phyloP scores from a whole-genome alignment of 2,888 invertebrate species.

The Drosophila melanosoma region DNA sequence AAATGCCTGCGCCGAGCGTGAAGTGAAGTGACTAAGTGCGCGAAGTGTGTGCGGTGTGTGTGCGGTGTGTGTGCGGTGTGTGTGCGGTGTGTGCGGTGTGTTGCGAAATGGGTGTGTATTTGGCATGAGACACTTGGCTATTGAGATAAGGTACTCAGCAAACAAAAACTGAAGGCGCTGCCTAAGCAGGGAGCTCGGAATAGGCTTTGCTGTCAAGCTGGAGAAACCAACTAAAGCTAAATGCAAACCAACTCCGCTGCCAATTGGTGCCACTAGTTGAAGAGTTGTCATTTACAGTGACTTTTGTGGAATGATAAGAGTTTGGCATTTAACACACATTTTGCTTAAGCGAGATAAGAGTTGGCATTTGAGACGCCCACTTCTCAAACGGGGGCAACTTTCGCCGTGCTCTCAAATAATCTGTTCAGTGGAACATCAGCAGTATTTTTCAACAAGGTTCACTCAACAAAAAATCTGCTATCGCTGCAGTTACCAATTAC shows the following conservation, averaged over 20 bases:
- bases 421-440: neutral
- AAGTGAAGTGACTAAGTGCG: slow-evolving; percentile 9
- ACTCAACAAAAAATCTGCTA: slow-evolving; percentile 31
- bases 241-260: neutral
- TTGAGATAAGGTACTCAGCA: neutral
- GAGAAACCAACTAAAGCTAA: too few relatives aligned
- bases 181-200: neutral
- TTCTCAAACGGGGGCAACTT: neutral
- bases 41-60: slow-evolving; percentile 5
- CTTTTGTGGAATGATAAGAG: neutral
- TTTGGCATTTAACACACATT: neutral
- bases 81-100: slow-evolving; percentile 38
- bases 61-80: slow-evolving; percentile 3
- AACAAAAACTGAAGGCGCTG: neutral
- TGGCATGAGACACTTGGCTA: slow-evolving; percentile 41
- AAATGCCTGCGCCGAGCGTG: slow-evolving; percentile 25
- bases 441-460: neutral
- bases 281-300: neutral
- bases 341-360: neutral
- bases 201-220: neutral
- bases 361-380: neutral
- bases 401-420: neutral
- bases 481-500: slow-evolving; percentile 61
- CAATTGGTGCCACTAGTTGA: neutral
- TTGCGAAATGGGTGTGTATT: slow-evolving; percentile 37